Evolutionary conservation across 2,888 invertebrate species (phyloP), one percentile per base, ranked within the genome.

Genomic region (Eudemis profundana): DNA sequence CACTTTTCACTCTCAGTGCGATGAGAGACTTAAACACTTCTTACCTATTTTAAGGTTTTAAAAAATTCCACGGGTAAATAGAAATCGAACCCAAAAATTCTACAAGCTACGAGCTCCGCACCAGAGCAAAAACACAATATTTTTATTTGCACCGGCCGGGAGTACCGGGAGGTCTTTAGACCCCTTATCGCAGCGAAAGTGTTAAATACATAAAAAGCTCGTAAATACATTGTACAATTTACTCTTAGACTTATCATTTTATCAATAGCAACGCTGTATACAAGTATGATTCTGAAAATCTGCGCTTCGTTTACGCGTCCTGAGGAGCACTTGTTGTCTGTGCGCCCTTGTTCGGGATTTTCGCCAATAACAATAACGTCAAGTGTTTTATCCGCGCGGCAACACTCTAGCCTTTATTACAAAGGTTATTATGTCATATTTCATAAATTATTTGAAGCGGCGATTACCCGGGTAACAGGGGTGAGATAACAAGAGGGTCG

Each of bases 381-480:
- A 79, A 83, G 79, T 79, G 79, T 82, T 84, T 83, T 82, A 84
- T 82, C 81, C 78, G 75, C 59, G 61, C 69, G 73, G 78, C 77
- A 72, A 74, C 72, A 70, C 74, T 72, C 74, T 78, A 75, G 76
- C 83, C 83, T 84, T 87, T 88, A 88, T 86, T 88, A 83, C 84
- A 80, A 79, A 82, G 81, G 84, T 85, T 87, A 88, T 86, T 84
- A 87, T 83, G 84, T 83, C 86, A 85, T 87, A 85, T 84, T 87
- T 87, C 88, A 87, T 87, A 85, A 86, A 87, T 87, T 87, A 87
- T 86, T 83, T 85, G 80, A 84, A 81, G 81, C 80, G 78, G 76
- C 81, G 83, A 86, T 83, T 85, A 84, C 79, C 78, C 73, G 69
- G 75, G 77, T 74, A 78, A 81, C 78, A 70, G 72, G 71, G 79